Evolutionary conservation across 2,888 invertebrate genomes (phyloP), one percentile per base, ranked within the genome.

Genomic region (Caenorhabditis becei): DNA sequence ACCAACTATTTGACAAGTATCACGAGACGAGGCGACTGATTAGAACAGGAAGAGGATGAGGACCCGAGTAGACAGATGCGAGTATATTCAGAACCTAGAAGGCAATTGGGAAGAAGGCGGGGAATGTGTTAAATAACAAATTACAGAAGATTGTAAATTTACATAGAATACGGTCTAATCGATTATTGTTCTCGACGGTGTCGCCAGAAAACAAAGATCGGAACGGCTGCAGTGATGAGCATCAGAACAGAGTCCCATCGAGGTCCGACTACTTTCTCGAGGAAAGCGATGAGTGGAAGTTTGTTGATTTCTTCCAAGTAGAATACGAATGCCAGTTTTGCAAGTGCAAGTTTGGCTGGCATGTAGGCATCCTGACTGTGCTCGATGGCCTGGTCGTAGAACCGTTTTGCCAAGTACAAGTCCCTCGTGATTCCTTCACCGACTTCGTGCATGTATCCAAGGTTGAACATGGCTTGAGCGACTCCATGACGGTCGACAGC

Each of bases 391-490:
- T 95, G 94, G 93, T 99, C 99, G 93, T 98, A 99, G 92, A 96
- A 95, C 28, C 99, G 94, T 93, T 99, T 99, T 28, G 99, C 99
- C 77, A 99, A 93, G 93, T 99, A 96, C 91, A 96, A 94, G 93
- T 99, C 94, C 93, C 93, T 82, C 86, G 93, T 93, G 92, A 99
- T 94, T 8, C 99, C 99, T 26, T 97, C 93, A 0, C 99, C 99
- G 86, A 95, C 95, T 92, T 98, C 97, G 92, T 99, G 97, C 99
- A 99, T 99, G 92, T 97, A 99, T 10, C 97, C 99, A 83, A 99
- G 94, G 93, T 99, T 99, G 92, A 99, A 99, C 94, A 97, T 97
- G 4, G 99, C 99, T 92, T 99, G 97, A 0, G 98, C 96, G 92
- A 95, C 97, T 91, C 96, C 95, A 87, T 97, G 96, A 90, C 96